Conservation (phyloP, 2,888 invertebrate species). For the Philonicus albiceps region DNA sequence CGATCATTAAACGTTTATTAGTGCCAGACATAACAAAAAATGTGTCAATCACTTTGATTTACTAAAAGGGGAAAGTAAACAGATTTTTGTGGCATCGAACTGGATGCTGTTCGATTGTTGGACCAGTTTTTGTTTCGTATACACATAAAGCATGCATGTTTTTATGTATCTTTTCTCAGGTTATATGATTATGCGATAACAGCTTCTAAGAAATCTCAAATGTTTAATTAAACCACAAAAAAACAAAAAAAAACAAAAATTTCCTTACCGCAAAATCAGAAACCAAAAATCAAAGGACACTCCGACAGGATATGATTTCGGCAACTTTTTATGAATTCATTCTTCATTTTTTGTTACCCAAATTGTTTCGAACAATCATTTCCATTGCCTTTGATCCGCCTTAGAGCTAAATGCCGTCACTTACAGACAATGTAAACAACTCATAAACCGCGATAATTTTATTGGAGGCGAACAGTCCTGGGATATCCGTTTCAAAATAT, state of each 20-base stretch:
- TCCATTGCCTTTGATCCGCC: conserved; percentile 15
- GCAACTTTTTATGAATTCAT: neutral
- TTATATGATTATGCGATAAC: neutral
- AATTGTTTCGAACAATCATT: neutral
- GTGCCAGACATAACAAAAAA: conserved; percentile 6
- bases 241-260: too few species aligned
- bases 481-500: conserved; percentile 43
- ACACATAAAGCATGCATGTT: neutral
- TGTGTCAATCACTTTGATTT: conserved; percentile 12
- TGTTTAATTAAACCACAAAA: neutral
- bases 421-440: conserved; percentile 13
- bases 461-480: conserved; percentile 17
- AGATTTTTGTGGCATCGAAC: neutral
- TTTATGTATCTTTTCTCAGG: neutral
- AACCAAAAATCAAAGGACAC: neutral
- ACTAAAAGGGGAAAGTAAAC: conserved; percentile 16
- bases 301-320: conserved; percentile 30
- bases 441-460: conserved; percentile 7
- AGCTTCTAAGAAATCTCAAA: neutral
- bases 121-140: neutral
- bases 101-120: neutral
- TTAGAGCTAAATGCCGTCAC: neutral
- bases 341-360: neutral
- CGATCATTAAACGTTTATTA: conserved; percentile 24
- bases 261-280: neutral